These are phyloP conservation scores for Zhuqinia jingwanae DNA, from an alignment of 2,888 invertebrate species.

Conservation along the genomic window DNA sequence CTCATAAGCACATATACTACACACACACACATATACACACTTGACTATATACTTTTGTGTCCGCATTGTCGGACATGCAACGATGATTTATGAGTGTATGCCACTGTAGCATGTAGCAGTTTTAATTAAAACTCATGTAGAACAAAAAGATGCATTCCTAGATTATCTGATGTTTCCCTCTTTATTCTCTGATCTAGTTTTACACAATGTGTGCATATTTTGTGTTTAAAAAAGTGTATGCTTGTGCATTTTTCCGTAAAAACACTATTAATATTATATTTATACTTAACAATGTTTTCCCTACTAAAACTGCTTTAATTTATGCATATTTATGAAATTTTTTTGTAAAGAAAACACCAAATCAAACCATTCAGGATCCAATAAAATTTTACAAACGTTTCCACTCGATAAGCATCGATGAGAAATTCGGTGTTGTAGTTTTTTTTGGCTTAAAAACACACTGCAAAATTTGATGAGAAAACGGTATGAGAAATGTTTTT, in stretches of 20 bases:
- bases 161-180: constrained; percentile 49
- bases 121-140: constrained; percentile 71
- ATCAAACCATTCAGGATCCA: constrained; percentile 66
- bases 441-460: background rate
- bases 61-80: constrained; percentile 72
- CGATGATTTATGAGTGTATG: constrained; percentile 73
- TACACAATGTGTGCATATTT: constrained; percentile 14
- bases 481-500: background rate
- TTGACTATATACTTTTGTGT: constrained; percentile 39
- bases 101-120: constrained; percentile 52
- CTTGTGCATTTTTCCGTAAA: background rate
- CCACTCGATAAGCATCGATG: background rate
- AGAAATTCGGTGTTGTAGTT: constrained; percentile 24
- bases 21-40: too few relatives aligned
- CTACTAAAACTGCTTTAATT: constrained; percentile 10
- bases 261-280: too few relatives aligned
- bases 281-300: background rate
- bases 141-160: constrained; percentile 55
- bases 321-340: constrained; percentile 26
- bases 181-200: constrained; percentile 51
- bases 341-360: constrained; percentile 60
- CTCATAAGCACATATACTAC: constrained; percentile 33
- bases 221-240: constrained; percentile 6
- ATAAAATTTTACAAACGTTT: constrained; percentile 22
- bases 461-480: background rate